Evolutionary conservation across 1,140 invertebrate species (phyloP), one percentile per base, ranked within the genome.

Genomic region (Chlorops oryzae): DNA sequence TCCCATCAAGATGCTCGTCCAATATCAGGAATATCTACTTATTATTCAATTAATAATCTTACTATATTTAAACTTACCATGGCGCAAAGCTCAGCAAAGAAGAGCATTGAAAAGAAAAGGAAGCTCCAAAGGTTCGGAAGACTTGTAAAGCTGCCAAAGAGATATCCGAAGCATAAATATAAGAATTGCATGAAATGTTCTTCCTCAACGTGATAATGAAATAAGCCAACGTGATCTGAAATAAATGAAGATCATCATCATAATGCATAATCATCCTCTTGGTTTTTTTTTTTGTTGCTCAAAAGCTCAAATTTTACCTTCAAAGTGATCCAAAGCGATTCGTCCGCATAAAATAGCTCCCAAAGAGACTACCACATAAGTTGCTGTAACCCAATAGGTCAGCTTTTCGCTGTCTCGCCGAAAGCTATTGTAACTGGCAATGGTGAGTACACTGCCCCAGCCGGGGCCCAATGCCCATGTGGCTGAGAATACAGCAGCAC

Each of bases 291-390:
- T 13, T 15, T 10, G 23, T 23, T 17, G 6, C 1, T 32, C 3
- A 32, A 32, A 32, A 32, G 9, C 13, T 18, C n/a, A 3, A 0
- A 18, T 15, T 55, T 39, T 18, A 69, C 65, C 39, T 15, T 70
- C 66, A 39, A 70, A 70, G 38, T 70, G 59, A 62, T 70, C 66
- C 25, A 64, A 59, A 9, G 62, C 66, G 42, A 70, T 59, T 38
- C 58, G 57, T n/a, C 60, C 58, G 51, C 62, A 63, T 13, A 69
- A 42, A 5, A 54, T 43, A 6, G 57, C 63, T 63, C 69, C 58
- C 3, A 62, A n/a, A 0, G 55, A 54, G 15, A 69, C 45, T 1
- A 58, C 18, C 1, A 66, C 40, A 37, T 65, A 61, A 7, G 57
- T 70, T 1, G 62, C 12, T 21, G 62, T 56, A 17, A 65, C 61